Percentiles rank a stretch among this genome's conserved stretches.
Evolutionary conservation across 2,113 vertebrate species (phyloP).

Genomic region (Pachyramphus minor): DNA sequence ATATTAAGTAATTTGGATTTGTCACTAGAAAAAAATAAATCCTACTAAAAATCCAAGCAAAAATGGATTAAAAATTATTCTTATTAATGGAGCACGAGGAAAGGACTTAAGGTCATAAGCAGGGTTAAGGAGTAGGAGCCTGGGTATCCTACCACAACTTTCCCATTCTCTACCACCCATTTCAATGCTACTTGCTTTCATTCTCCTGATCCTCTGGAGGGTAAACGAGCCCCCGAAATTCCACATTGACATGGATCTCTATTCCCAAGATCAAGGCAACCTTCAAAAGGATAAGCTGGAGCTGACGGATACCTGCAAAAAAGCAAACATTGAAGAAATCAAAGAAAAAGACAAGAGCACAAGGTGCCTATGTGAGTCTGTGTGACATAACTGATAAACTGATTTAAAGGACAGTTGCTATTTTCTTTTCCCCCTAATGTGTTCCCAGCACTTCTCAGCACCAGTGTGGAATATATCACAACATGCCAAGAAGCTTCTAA

Average conservation of each 20-base stretch:
- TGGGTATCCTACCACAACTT: background rate
- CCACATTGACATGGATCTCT: constrained; percentile 96
- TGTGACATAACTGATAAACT: background rate
- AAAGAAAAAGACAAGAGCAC: background rate
- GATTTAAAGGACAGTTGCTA: background rate
- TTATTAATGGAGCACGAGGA: background rate
- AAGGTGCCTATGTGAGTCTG: accelerated
- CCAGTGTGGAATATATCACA: background rate
- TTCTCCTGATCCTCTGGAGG: constrained; percentile 94
- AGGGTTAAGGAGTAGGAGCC: background rate
- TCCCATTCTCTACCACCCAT: background rate
- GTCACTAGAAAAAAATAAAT: background rate
- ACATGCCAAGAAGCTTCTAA: background rate
- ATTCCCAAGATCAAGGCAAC: constrained; percentile 94
- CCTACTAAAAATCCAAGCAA: background rate
- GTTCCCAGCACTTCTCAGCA: background rate
- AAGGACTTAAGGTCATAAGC: background rate
- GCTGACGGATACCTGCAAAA: constrained; percentile 93
- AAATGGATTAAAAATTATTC: background rate
- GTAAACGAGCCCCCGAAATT: constrained; percentile 91
- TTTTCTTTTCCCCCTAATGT: background rate
- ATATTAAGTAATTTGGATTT: background rate
- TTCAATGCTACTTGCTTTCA: constrained; percentile 80
- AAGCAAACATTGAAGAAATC: background rate
- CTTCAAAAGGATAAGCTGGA: constrained; percentile 96